phyloP scores from a whole-genome alignment of 2,888 invertebrate species.

The Mythimna loreyi region DNA sequence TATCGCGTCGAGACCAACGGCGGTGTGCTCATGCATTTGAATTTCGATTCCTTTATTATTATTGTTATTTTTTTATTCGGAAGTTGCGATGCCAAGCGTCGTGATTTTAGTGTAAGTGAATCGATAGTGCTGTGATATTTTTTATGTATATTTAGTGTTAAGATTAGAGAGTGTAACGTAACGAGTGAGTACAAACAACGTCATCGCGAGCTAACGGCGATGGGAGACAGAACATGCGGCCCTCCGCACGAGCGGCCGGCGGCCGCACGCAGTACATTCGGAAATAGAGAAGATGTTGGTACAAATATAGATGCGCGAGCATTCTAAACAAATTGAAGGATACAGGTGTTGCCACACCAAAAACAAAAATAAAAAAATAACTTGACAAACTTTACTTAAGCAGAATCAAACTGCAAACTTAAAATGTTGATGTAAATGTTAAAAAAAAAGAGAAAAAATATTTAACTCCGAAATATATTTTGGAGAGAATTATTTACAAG shows the following conservation, averaged over 20 bases:
- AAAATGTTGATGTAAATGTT: conserved; percentile 80
- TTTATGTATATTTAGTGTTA: conserved; percentile 89
- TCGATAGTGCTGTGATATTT: conserved; percentile 91
- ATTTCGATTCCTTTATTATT: conserved; percentile 86
- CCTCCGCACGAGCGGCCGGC: conserved; percentile 27
- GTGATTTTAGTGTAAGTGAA: conserved; percentile 88
- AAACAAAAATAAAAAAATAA: conserved; percentile 54
- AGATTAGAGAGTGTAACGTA: conserved; percentile 82
- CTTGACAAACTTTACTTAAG: conserved; percentile 75
- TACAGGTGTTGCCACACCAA: conserved; percentile 64
- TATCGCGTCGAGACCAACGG: conserved; percentile 65
- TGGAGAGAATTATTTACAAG: conserved; percentile 90
- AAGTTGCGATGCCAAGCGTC: conserved; percentile 84
- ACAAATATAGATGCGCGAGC: conserved; percentile 62
- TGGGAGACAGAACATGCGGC: conserved; percentile 51
- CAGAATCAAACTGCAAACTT: conserved; percentile 74
- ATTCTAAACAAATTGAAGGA: conserved; percentile 59
- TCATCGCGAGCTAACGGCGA: conserved; percentile 70
- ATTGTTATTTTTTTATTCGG: conserved; percentile 75
- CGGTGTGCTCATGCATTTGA: conserved; percentile 81
- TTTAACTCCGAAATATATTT: conserved; percentile 89
- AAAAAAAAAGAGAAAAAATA: conserved; percentile 78
- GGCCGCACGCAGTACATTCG: conserved; percentile 58
- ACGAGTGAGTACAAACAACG: conserved; percentile 87
- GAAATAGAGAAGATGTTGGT: conserved; percentile 65